Evolutionary conservation across 2,888 invertebrate species (phyloP).

Genomic region (Drosophila colorata): DNA sequence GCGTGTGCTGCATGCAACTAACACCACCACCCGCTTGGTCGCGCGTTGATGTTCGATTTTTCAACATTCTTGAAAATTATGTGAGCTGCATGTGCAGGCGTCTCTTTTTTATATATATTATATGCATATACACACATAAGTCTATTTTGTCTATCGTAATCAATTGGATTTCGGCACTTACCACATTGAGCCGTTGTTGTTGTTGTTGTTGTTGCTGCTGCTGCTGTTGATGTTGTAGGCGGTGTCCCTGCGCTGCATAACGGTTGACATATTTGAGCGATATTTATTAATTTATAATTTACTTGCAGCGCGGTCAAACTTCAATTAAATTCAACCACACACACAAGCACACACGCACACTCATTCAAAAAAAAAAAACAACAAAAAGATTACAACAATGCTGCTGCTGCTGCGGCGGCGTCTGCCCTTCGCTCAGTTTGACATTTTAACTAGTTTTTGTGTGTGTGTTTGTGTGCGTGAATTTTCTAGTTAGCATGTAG

Average conservation of each 20-base stretch:
- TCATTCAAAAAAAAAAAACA: conserved; percentile 3
- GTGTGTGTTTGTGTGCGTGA: conserved; percentile 18
- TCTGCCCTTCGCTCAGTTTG: conserved; percentile 47
- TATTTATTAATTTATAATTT: conserved; percentile 15
- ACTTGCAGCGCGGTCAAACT: conserved; percentile 20
- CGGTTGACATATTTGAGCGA: conserved; percentile 30
- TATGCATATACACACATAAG: not conserved
- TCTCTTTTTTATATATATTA: not conserved
- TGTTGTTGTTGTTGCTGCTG: conserved; percentile 15
- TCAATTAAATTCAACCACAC: not conserved
- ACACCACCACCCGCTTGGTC: conserved; percentile 54
- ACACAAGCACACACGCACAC: conserved; percentile 6
- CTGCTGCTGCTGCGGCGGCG: conserved; percentile 24
- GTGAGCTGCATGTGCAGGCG: conserved; percentile 30
- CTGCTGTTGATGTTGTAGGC: conserved; percentile 28
- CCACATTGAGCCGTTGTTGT: conserved; percentile 36
- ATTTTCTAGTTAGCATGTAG: conserved; percentile 38
- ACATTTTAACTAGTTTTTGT: conserved; percentile 41
- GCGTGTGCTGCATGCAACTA: conserved; percentile 51
- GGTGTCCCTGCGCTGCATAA: conserved; percentile 54
- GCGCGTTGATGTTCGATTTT: conserved; percentile 72
- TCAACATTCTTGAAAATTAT: conserved; percentile 63
- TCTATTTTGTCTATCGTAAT: conserved; percentile 30
- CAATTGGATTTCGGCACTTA: conserved; percentile 47
- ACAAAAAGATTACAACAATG: conserved; percentile 36